phyloP scores from a whole-genome alignment of 2,888 invertebrate genomes.

The Protonemura montana region DNA sequence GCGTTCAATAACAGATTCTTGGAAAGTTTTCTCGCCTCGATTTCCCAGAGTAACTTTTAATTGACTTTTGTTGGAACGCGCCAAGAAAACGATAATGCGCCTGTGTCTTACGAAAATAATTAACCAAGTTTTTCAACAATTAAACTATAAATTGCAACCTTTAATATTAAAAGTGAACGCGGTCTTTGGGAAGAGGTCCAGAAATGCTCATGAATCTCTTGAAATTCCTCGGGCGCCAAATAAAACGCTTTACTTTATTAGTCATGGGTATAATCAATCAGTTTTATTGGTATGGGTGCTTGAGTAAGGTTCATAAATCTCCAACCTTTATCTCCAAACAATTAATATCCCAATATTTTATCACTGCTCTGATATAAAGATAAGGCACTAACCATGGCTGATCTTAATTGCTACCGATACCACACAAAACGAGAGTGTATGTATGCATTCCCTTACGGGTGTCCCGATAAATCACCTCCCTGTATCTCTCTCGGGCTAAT shows the following conservation, averaged over 20 bases:
- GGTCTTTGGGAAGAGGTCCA: neutral
- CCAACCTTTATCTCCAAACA: neutral
- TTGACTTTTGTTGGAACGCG: no score
- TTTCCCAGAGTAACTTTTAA: no score
- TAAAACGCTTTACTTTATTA: neutral
- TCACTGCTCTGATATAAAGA: neutral
- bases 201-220: neutral
- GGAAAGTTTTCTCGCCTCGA: neutral
- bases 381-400: neutral
- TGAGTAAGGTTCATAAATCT: neutral
- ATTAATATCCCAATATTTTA: constrained; percentile 12
- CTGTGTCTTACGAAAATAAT: neutral
- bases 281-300: neutral
- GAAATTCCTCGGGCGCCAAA: neutral
- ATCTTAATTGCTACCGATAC: neutral
- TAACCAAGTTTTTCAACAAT: neutral
- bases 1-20: neutral
- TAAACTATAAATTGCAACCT: neutral
- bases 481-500: neutral
- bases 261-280: neutral
- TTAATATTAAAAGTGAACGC: neutral
- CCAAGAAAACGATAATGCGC: no score
- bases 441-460: neutral
- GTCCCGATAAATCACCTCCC: neutral
- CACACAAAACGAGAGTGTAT: neutral